A percentile compares a stretch with the other conserved stretches of the same genome.
These are phyloP conservation scores for Amaurobius ferox DNA, from an alignment of 2,888 invertebrate genomes.

Conservation along the genomic window DNA sequence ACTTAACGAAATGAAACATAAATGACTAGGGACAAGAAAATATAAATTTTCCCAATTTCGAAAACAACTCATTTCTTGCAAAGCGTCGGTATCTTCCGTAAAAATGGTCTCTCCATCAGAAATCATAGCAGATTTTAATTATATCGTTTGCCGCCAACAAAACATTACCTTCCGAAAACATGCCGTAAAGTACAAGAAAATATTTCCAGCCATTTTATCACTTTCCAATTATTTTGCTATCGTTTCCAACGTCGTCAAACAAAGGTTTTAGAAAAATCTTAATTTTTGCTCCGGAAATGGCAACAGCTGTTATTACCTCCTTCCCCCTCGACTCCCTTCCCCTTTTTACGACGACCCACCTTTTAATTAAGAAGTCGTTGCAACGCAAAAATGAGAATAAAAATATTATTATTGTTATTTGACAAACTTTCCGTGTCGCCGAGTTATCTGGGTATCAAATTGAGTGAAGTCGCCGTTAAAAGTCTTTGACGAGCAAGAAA, in stretches of 20 bases:
- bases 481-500: conserved; percentile 42
- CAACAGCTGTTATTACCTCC: conserved; percentile 67
- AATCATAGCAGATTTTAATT: conserved; percentile 39
- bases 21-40: background rate
- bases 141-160: conserved; percentile 51
- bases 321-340: background rate
- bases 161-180: conserved; percentile 45
- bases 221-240: conserved; percentile 68
- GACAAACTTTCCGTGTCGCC: conserved; percentile 66
- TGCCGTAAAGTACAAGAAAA: conserved; percentile 62
- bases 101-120: background rate
- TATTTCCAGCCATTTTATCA: conserved; percentile 56
- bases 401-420: conserved; percentile 65
- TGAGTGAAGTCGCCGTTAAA: conserved; percentile 41
- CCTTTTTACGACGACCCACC: conserved; percentile 57
- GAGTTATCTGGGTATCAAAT: conserved; percentile 61
- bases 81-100: background rate
- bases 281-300: conserved; percentile 66
- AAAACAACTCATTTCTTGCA: background rate
- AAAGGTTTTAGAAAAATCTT: conserved; percentile 66
- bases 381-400: conserved; percentile 65
- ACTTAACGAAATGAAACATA: no score
- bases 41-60: background rate
- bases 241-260: conserved; percentile 52
- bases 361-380: conserved; percentile 71